Conservation (phyloP, 2,888 invertebrate species). For the Rhimphoctona megacephalus region DNA sequence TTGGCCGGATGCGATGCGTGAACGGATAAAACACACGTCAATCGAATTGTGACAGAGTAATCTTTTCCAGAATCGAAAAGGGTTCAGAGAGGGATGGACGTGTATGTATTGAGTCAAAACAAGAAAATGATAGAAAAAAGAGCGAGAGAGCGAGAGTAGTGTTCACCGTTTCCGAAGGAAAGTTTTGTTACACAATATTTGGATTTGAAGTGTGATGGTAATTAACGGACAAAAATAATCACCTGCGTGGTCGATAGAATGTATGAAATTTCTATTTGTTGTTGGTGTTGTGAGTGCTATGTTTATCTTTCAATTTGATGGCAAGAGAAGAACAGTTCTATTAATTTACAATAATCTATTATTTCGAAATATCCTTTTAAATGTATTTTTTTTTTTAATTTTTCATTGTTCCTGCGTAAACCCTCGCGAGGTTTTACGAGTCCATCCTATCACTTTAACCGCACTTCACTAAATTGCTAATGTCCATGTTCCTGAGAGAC, state of each 20-base stretch:
- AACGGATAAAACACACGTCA: slow-evolving; percentile 58
- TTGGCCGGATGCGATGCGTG: slow-evolving; percentile 40
- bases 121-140: not conserved
- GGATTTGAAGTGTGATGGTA: not conserved
- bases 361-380: not conserved
- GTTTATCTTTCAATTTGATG: not conserved
- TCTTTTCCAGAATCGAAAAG: slow-evolving; percentile 44
- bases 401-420: no score
- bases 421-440: no score
- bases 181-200: slow-evolving; percentile 12
- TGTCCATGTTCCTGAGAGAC: no score
- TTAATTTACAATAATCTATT: not conserved
- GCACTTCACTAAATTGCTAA: no score
- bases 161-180: slow-evolving; percentile 3
- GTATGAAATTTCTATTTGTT: not conserved
- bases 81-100: slow-evolving; percentile 6
- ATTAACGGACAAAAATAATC: not conserved
- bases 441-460: no score
- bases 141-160: not conserved
- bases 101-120: slow-evolving; percentile 26
- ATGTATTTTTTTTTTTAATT: no score
- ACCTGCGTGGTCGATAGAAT: not conserved
- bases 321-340: not conserved
- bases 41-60: slow-evolving; percentile 60
- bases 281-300: not conserved